Evolutionary conservation across 2,797 vertebrate genomes (phyloP).

Genomic region (Eupleurogrammus muticus): DNA sequence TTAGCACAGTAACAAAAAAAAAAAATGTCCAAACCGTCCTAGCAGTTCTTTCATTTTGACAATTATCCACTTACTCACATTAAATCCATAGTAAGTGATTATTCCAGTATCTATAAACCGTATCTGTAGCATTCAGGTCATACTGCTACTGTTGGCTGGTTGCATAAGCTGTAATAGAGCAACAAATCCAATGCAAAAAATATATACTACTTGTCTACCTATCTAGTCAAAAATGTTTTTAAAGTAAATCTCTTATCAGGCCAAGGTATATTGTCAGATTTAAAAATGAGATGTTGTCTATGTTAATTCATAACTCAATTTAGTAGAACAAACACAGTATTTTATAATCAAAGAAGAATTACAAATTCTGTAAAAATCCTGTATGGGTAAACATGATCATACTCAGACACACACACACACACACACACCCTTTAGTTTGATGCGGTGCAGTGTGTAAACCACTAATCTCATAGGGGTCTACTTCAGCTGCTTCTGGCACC

Average conservation of each 20-base stretch:
- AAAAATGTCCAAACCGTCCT: not conserved
- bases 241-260: constrained; percentile 1
- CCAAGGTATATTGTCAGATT: not conserved
- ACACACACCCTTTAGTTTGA: constrained; percentile 33
- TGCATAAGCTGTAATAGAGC: constrained; percentile 3
- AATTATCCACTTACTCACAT: not conserved
- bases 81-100: not conserved
- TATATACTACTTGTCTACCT: not conserved
- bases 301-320: constrained; percentile 18
- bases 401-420: constrained; percentile 18
- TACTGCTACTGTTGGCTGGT: not conserved
- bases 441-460: constrained; percentile 52
- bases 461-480: constrained; percentile 44
- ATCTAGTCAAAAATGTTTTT: constrained; percentile 7
- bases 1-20: not conserved
- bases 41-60: not conserved
- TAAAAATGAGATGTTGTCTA: not conserved
- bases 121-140: constrained; percentile 7
- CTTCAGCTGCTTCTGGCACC: constrained; percentile 53
- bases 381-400: not conserved
- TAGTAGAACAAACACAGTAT: not conserved
- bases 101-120: constrained; percentile 11
- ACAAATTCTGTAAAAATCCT: not conserved
- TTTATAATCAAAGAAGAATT: not conserved
- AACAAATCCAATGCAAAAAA: not conserved